phyloP scores from a whole-genome alignment of 2,888 invertebrate genomes.

The Himalopsyche japonica region DNA sequence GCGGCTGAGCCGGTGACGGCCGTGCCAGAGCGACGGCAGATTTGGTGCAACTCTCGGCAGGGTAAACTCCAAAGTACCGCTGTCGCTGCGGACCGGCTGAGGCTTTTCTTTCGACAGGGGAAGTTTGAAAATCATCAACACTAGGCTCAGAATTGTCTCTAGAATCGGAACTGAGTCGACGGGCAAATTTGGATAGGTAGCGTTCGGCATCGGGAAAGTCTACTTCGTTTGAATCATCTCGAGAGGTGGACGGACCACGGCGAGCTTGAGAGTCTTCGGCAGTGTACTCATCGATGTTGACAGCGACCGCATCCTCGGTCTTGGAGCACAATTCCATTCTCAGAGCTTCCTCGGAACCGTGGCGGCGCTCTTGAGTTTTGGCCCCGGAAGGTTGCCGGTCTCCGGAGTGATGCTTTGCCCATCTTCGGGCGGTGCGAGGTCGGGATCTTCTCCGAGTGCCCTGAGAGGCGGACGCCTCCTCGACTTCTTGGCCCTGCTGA shows the following conservation, averaged over 20 bases:
- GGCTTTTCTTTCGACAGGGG: conserved; percentile 53
- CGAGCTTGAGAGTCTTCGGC: conserved; percentile 58
- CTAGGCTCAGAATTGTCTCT: conserved; percentile 58
- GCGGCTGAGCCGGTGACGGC: conserved; percentile 48
- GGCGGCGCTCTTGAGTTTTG: conserved; percentile 49
- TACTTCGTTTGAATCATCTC: conserved; percentile 50
- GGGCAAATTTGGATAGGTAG: conserved; percentile 58
- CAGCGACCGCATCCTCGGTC: conserved; percentile 43
- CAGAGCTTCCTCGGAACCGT: conserved; percentile 51
- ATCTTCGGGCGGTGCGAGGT: conserved; percentile 46
- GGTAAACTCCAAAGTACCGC: conserved; percentile 52
- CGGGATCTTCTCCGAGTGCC: conserved; percentile 39
- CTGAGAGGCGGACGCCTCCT: not conserved
- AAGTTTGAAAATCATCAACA: conserved; percentile 51
- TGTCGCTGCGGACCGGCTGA: conserved; percentile 48
- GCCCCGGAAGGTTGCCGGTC: conserved; percentile 37
- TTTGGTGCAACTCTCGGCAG: conserved; percentile 57
- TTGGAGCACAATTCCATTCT: conserved; percentile 48
- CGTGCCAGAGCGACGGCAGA: conserved; percentile 55
- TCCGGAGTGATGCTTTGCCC: conserved; percentile 29
- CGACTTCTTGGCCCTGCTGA: not conserved
- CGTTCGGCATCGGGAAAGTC: conserved; percentile 56
- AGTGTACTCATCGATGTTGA: conserved; percentile 55
- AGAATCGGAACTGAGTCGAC: conserved; percentile 60
- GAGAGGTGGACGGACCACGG: conserved; percentile 53